Conservation (phyloP, 2,888 invertebrate genomes). For the Rhagonycha fulva region DNA sequence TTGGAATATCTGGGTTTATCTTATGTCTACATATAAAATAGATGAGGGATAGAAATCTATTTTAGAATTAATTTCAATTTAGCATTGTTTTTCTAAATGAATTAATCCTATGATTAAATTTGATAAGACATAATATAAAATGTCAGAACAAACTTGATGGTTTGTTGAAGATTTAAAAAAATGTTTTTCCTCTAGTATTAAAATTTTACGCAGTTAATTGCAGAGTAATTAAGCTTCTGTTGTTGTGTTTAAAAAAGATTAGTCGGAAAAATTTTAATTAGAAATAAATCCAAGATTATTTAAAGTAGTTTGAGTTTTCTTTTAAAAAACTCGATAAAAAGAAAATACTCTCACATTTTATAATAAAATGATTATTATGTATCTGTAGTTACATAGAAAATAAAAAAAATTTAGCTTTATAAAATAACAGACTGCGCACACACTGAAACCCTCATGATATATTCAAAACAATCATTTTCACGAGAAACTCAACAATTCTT, state of each 20-base stretch:
- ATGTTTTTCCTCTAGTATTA: background rate
- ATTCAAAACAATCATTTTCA: constrained; percentile 2
- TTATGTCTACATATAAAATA: no score
- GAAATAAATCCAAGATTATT: background rate
- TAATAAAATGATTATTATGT: background rate
- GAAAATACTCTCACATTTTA: background rate
- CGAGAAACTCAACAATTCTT: background rate
- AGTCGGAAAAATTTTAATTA: background rate
- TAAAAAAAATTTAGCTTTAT: background rate
- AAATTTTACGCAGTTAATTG: background rate
- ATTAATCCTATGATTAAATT: background rate
- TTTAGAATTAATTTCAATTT: no score
- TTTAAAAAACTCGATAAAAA: background rate
- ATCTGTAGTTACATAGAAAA: background rate
- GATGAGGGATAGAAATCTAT: no score
- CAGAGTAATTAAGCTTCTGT: background rate
- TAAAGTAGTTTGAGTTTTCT: background rate
- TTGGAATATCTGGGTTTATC: no score
- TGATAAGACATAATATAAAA: background rate
- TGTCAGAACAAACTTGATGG: background rate
- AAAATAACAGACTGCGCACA: background rate
- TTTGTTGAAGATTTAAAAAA: background rate
- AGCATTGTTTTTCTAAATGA: no score
- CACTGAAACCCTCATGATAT: constrained; percentile 2
- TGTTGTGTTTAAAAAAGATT: background rate